Evolutionary conservation across 1,140 invertebrate species (phyloP).

Genomic region (Drosophila nikananu): DNA sequence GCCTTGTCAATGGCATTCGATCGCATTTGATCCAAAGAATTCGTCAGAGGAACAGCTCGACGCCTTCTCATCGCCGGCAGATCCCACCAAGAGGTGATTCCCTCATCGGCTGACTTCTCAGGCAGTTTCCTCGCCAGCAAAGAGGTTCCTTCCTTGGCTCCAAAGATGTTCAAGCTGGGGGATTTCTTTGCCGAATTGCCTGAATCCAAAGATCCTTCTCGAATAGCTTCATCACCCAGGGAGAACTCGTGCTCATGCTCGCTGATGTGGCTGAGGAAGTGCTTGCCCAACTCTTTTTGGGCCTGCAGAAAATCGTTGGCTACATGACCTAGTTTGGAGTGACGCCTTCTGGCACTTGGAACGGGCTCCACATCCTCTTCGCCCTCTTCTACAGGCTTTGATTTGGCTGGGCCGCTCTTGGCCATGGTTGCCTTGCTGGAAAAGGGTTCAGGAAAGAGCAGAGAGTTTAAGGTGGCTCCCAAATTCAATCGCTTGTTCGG

Average conservation of each 20-base stretch:
- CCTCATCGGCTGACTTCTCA: slow-evolving; percentile 32
- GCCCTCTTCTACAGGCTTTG: slow-evolving; percentile 18
- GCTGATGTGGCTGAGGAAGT: slow-evolving; percentile 69
- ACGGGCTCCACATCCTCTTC: slow-evolving; percentile 50
- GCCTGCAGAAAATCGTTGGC: slow-evolving; percentile 70
- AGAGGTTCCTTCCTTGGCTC: not conserved
- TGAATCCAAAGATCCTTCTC: slow-evolving; percentile 22
- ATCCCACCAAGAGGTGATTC: slow-evolving; percentile 74
- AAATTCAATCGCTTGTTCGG: slow-evolving; percentile 47
- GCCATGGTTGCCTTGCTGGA: slow-evolving; percentile 54
- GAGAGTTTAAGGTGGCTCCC: slow-evolving; percentile 65
- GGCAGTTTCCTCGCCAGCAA: slow-evolving; percentile 21
- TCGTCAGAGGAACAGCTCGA: slow-evolving; percentile 47
- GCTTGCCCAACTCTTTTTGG: slow-evolving; percentile 66
- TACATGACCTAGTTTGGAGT: slow-evolving; percentile 34
- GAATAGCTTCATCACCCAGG: slow-evolving; percentile 24
- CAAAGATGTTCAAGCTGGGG: slow-evolving; percentile 41
- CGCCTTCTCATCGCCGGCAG: slow-evolving; percentile 56
- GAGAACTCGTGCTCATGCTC: slow-evolving; percentile 59
- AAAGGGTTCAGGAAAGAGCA: slow-evolving; percentile 78
- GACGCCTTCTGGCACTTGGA: slow-evolving; percentile 37
- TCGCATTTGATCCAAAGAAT: slow-evolving; percentile 30
- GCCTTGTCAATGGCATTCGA: slow-evolving; percentile 72
- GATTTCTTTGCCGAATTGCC: not conserved
- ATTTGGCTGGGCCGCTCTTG: slow-evolving; percentile 12